Base-by-base conservation (phyloP, 2,113 vertebrate genomes). In the Willisornis vidua region DNA sequence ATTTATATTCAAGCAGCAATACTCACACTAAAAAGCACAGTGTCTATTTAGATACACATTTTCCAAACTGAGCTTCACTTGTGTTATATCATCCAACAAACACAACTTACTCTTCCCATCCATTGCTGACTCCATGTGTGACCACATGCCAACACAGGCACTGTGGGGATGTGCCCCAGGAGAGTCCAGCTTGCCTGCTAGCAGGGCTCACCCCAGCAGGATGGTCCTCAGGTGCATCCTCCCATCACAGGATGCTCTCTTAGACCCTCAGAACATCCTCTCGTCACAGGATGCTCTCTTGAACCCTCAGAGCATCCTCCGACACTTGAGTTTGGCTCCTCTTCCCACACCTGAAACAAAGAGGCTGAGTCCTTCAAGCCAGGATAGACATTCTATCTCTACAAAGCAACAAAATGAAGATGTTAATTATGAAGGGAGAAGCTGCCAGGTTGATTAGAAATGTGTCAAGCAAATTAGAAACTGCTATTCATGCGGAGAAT, bases 351-450 rank as follows among this genome's bases (percentile, higher is more conserved):
- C 62, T 19, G 43, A 18, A 39, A 52, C 39, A 26, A 4, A 16
- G 70, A 46, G 73, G 45, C 68, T 9, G 29, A 54, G 45, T 12
- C 74, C 72, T 72, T 61, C 4, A 14, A 85, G 86, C 35, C 14
- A 0, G 31, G 57, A 46, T 1, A 28, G 45, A 45, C 49, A 11
- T 15, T 39, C 22, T 55, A 65, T 24, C 88, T 67, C 61, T 10
- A 14, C 71, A 35, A 49, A 57, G 62, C 62, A 90, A 41, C 68
- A 29, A 73, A 96, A 96, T 93, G 68, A 95, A 95, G 95, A 94
- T 58, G 91, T 95, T 89, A 94, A 74, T 88, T 63, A 58, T 0
- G 74, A 63, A 61, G 22, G 68, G 62, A 84, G 78, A 88, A 57
- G 59, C 70, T 90, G 91, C 87, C 88, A 94, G 72, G 66, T 85